Evolutionary conservation across 2,797 vertebrate genomes (phyloP).

Genomic region (Carcharodon carcharias): DNA sequence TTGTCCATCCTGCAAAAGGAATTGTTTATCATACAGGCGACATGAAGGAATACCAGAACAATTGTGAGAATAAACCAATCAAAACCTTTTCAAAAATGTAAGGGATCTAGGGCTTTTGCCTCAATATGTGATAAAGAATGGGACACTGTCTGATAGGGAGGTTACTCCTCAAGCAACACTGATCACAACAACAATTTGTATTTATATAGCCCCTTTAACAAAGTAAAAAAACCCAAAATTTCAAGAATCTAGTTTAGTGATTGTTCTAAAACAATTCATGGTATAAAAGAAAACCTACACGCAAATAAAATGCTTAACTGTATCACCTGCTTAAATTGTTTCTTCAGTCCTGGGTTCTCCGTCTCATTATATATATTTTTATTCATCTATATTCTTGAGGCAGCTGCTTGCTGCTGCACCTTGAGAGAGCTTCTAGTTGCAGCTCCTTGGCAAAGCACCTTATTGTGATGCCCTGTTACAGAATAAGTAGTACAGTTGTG

Average conservation of each 20-base stretch:
- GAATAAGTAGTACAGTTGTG: neutral
- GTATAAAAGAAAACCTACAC: neutral
- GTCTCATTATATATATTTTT: neutral
- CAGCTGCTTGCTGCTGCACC: too few relatives aligned
- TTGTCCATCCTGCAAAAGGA: conserved; percentile 9
- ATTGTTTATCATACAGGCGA: neutral
- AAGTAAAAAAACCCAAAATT: neutral
- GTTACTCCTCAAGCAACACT: neutral
- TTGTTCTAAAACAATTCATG: neutral
- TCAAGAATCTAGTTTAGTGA: neutral
- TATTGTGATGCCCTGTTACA: neutral
- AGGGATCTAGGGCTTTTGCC: neutral
- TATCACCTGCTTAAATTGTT: neutral
- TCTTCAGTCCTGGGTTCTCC: neutral
- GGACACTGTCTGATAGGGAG: neutral
- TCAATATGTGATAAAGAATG: neutral
- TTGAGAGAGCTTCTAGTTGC: neutral
- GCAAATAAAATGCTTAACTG: neutral
- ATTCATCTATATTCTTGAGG: too few relatives aligned
- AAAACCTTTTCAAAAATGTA: neutral
- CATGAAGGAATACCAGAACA: neutral
- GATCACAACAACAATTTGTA: neutral
- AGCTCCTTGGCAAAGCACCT: neutral
- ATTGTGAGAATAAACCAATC: neutral
- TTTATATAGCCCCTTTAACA: neutral